Evolutionary conservation across 35 echinoderm and acorn worm species (phyloP).

Genomic region (Ptychodera flava): DNA sequence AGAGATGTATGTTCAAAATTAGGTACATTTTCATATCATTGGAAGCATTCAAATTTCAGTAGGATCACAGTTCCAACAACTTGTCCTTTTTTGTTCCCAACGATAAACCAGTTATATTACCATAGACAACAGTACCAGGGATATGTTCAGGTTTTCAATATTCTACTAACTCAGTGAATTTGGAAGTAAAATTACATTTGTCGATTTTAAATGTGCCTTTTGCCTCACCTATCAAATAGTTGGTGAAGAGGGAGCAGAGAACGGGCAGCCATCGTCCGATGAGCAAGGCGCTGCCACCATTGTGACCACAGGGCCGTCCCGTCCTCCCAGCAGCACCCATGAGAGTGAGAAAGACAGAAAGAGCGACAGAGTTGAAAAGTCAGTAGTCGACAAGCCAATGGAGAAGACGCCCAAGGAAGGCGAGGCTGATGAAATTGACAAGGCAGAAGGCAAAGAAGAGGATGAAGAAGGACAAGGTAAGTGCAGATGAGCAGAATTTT

Average conservation of each 20-base stretch:
- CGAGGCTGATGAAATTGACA: neutral
- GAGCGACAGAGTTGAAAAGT: neutral
- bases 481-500: conserved; percentile 3
- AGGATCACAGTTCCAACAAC: too few relatives aligned
- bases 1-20: too few relatives aligned
- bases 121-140: too few relatives aligned
- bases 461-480: conserved; percentile 30
- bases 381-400: neutral
- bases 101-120: too few relatives aligned
- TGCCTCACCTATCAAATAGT: too few relatives aligned
- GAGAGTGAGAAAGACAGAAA: neutral
- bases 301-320: neutral
- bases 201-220: too few relatives aligned
- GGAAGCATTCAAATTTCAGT: too few relatives aligned
- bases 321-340: neutral
- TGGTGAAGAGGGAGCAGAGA: neutral
- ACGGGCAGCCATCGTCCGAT: neutral
- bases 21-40: too few relatives aligned
- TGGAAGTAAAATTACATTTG: too few relatives aligned
- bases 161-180: too few relatives aligned
- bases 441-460: conserved; percentile 15
- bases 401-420: neutral
- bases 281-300: neutral
- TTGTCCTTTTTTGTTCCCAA: too few relatives aligned
- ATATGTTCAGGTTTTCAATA: too few relatives aligned